A percentile compares a stretch with the other conserved stretches of the same genome.
phyloP scores from a whole-genome alignment of 2,888 invertebrate species.

The Brenthis hecate region DNA sequence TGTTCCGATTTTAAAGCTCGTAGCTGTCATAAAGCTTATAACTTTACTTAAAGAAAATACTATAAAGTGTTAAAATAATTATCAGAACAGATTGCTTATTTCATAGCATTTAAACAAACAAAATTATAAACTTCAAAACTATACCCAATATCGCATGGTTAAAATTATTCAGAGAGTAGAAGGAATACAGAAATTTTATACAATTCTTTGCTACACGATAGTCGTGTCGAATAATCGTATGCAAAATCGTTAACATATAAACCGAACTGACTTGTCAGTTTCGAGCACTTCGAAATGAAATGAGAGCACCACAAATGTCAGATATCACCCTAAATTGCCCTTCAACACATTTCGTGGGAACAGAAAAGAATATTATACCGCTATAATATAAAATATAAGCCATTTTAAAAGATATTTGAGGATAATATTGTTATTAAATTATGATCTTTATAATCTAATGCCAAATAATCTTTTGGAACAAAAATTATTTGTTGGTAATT shows the following conservation, averaged over 20 bases:
- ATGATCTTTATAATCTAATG: neutral
- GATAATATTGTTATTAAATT: neutral
- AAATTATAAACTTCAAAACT: too few relatives aligned
- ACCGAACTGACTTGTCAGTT: slow-evolving; percentile 10
- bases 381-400: slow-evolving; percentile 20
- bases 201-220: neutral
- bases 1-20: too few relatives aligned
- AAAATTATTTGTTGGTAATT: too few relatives aligned
- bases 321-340: slow-evolving; percentile 28
- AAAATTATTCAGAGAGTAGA: too few relatives aligned
- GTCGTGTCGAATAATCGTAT: neutral
- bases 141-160: too few relatives aligned
- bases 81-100: too few relatives aligned
- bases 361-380: slow-evolving; percentile 6
- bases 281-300: slow-evolving; percentile 19
- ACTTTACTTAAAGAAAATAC: too few relatives aligned
- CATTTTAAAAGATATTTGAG: neutral
- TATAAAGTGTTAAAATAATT: too few relatives aligned
- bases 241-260: slow-evolving; percentile 3
- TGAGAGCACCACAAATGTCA: slow-evolving; percentile 24
- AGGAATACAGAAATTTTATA: too few relatives aligned
- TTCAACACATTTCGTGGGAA: slow-evolving; percentile 18
- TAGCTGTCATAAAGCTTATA: too few relatives aligned
- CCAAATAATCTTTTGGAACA: too few relatives aligned
- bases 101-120: too few relatives aligned